Percentiles rank a stretch among this genome's conserved stretches.
Evolutionary conservation across 2,888 invertebrate species (phyloP).

Genomic region (Hyposoter dolosus): DNA sequence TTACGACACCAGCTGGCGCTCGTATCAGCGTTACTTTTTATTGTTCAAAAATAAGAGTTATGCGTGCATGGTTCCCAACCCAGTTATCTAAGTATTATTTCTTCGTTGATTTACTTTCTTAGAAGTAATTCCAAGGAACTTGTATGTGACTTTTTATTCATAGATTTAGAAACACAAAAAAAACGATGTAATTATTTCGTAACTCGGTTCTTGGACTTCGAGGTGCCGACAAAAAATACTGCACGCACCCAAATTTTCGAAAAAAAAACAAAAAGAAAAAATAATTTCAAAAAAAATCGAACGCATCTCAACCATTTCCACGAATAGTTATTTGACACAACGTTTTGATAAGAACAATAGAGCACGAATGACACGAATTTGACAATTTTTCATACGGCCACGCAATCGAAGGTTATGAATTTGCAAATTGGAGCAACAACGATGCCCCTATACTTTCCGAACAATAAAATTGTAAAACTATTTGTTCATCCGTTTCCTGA

Average conservation of each 20-base stretch:
- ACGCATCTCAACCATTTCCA: neutral
- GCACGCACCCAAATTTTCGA: too few relatives aligned
- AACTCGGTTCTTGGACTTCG: neutral
- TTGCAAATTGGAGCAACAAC: neutral
- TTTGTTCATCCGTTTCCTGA: neutral
- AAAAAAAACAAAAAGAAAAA: neutral
- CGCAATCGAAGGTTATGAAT: neutral
- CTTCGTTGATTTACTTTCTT: too few relatives aligned
- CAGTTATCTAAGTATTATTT: neutral
- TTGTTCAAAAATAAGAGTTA: neutral
- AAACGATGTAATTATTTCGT: neutral
- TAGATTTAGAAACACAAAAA: neutral
- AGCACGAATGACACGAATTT: neutral
- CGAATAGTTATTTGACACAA: neutral
- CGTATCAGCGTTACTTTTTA: neutral
- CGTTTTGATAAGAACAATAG: neutral
- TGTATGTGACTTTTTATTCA: neutral
- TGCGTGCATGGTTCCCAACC: neutral
- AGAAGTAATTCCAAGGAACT: neutral
- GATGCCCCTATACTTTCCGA: neutral
- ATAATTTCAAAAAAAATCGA: neutral
- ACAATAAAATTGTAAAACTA: neutral
- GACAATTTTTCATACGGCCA: neutral
- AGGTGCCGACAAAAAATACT: neutral
- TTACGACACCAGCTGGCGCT: neutral